Percentiles rank a stretch among this genome's conserved stretches.
These are phyloP conservation scores for Mesorhabditis sp. DNA, from an alignment of 2,888 invertebrate species.

Conservation along the genomic window DNA sequence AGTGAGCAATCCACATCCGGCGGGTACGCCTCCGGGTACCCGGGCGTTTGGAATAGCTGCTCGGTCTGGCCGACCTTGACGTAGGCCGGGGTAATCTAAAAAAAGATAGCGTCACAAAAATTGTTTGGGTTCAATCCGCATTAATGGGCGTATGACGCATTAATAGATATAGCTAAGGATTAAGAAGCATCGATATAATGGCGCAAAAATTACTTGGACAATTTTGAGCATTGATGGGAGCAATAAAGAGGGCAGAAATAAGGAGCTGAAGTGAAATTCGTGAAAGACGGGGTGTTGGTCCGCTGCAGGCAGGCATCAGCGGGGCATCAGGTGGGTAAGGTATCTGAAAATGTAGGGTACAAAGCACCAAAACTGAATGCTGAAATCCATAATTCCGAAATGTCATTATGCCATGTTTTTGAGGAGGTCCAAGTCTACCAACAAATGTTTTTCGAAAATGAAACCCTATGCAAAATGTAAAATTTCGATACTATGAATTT, in stretches of 20 bases:
- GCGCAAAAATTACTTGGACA: background rate
- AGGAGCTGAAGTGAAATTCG: background rate
- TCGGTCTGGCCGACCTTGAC: background rate
- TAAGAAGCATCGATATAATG: too few species aligned
- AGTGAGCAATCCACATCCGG: background rate
- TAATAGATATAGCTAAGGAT: too few species aligned
- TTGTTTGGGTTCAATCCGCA: too few species aligned
- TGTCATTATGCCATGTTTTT: too few species aligned
- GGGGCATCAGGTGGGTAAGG: background rate
- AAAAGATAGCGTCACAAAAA: background rate
- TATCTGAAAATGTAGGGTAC: too few species aligned
- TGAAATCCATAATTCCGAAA: too few species aligned
- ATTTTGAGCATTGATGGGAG: background rate
- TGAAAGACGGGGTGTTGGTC: background rate
- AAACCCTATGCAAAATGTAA: too few species aligned
- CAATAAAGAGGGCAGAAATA: background rate
- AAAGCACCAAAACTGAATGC: too few species aligned
- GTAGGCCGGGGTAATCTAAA: slow-evolving; percentile 4
- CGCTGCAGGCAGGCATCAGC: background rate
- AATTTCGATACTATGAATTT: too few species aligned
- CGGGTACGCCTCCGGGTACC: slow-evolving; percentile 2
- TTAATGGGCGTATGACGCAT: too few species aligned
- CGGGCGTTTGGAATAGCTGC: background rate
- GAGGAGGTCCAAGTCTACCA: too few species aligned
- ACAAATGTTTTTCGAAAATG: too few species aligned